Percentiles rank a stretch among this genome's conserved stretches.
Conservation (phyloP, 2,113 vertebrate species). For the Platycercus adscitus region DNA sequence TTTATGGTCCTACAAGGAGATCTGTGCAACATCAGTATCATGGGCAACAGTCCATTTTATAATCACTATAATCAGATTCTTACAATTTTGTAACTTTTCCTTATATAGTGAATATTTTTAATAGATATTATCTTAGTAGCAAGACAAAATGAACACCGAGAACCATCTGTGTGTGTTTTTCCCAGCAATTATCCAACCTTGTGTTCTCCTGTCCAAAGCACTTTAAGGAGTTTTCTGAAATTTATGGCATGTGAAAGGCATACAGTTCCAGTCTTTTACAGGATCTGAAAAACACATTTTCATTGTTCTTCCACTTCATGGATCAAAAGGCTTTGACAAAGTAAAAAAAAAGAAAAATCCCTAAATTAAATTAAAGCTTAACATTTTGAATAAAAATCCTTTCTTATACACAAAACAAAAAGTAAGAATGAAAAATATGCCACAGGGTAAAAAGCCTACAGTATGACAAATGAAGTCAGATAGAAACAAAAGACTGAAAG, state of each 20-base stretch:
- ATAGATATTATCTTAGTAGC: not conserved
- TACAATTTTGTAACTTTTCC: not conserved
- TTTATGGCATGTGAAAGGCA: slow-evolving; percentile 66
- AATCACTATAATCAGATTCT: not conserved
- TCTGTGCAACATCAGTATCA: not conserved
- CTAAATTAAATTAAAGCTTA: slow-evolving; percentile 71
- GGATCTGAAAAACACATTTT: slow-evolving; percentile 69
- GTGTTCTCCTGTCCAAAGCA: slow-evolving; percentile 12
- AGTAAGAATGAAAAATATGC: slow-evolving; percentile 71
- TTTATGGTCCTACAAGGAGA: not conserved
- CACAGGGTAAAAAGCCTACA: slow-evolving; percentile 71
- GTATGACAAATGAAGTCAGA: slow-evolving; percentile 54
- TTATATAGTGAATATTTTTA: not conserved
- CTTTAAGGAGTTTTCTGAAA: slow-evolving; percentile 36
- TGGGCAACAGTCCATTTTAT: not conserved
- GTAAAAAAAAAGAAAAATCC: slow-evolving; percentile 28
- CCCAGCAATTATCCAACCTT: not conserved
- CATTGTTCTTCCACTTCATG: slow-evolving; percentile 78
- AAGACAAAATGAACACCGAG: not conserved
- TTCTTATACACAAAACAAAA: slow-evolving; percentile 67
- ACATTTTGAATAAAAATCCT: slow-evolving; percentile 75
- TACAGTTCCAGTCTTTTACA: slow-evolving; percentile 71
- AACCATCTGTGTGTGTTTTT: not conserved
- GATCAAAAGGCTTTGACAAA: slow-evolving; percentile 79
- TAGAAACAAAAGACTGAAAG: slow-evolving; percentile 61